phyloP scores from a whole-genome alignment of 2,888 invertebrate species.

The Taphrorychus bicolor region DNA sequence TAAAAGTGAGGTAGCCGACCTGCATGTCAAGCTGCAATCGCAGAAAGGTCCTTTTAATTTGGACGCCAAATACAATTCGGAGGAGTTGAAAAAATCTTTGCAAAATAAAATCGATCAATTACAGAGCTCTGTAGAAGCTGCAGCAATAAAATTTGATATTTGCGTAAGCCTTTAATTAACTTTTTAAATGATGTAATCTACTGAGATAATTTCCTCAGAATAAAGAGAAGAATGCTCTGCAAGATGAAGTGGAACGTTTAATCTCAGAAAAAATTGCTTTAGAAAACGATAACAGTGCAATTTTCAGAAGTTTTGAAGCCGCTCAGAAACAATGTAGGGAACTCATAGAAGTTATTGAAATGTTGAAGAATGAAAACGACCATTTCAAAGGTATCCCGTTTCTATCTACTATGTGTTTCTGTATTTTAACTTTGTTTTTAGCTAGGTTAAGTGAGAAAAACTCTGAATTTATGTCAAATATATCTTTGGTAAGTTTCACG shows the following conservation, averaged over 20 bases:
- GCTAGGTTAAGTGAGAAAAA: conserved; percentile 41
- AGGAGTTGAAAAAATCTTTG: conserved; percentile 49
- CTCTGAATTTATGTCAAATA: not conserved
- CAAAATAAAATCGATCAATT: conserved; percentile 48
- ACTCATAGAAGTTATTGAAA: conserved; percentile 48
- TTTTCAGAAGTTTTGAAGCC: conserved; percentile 48
- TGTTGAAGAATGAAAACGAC: conserved; percentile 49
- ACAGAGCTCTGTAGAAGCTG: conserved; percentile 47
- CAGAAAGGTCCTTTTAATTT: conserved; percentile 48
- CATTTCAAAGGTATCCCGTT: conserved; percentile 50
- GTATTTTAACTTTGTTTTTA: conserved; percentile 35
- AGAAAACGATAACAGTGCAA: conserved; percentile 45
- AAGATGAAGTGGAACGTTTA: conserved; percentile 47
- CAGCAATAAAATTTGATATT: conserved; percentile 44
- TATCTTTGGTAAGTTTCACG: not conserved
- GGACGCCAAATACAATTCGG: conserved; percentile 48
- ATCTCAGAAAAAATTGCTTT: conserved; percentile 42
- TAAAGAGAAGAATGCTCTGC: conserved; percentile 45
- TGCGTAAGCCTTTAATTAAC: conserved; percentile 34
- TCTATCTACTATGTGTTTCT: not conserved
- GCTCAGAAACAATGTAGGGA: conserved; percentile 52
- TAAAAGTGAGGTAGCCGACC: conserved; percentile 48
- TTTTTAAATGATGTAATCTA: not conserved
- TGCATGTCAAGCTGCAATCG: conserved; percentile 48
- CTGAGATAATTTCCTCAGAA: conserved; percentile 39